Evolutionary conservation across 2,113 vertebrate species (phyloP), one percentile per base, ranked within the genome.

Genomic region (Crotalus tigris): DNA sequence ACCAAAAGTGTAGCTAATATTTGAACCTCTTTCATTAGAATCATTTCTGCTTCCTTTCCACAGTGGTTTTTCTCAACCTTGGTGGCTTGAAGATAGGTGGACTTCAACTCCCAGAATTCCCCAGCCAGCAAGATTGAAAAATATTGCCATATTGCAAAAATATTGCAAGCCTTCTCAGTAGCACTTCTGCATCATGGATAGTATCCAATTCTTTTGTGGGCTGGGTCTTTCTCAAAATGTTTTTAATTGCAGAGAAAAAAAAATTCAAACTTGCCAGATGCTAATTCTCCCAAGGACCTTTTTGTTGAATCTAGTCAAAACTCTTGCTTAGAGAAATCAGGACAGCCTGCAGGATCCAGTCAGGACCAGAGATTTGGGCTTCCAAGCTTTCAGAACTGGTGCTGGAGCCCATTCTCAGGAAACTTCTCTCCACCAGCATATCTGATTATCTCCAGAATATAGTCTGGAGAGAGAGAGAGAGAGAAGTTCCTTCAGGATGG

Each of bases 1-100:
- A 39, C n/a, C 46, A 29, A 1, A n/a, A 69, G 91, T 92, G 49
- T 53, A 1, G 59, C 0, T 0, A 90, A 87, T 23, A 12, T 1
- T 0, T 3, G 89, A 54, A 29, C 7, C 89, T 13, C 54, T 92
- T 3, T 17, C 23, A n/a, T 46, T 29, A 0, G 12, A 23, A 4
- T 53, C 2, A 46, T 91, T 90, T 94, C 15, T 53, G 53, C n/a
- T 87, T 0, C 53, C 46, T 26, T 93, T 39, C 57, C 86, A 29
- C 2, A 24, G 2, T 10, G 88, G n/a, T 0, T 5, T 75, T 75
- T 75, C 69, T 75, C n/a, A 75, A 75, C n/a, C 69, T n/a, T 13
- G 61, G 61, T 29, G 11, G 29, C 29, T 64, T n/a, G 69, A 75
- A 19, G n/a, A 19, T 19, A n/a, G 5, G 13, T 75, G 69, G 69